phyloP scores from a whole-genome alignment of 1,140 invertebrate genomes.

The Nephila pilipes region DNA sequence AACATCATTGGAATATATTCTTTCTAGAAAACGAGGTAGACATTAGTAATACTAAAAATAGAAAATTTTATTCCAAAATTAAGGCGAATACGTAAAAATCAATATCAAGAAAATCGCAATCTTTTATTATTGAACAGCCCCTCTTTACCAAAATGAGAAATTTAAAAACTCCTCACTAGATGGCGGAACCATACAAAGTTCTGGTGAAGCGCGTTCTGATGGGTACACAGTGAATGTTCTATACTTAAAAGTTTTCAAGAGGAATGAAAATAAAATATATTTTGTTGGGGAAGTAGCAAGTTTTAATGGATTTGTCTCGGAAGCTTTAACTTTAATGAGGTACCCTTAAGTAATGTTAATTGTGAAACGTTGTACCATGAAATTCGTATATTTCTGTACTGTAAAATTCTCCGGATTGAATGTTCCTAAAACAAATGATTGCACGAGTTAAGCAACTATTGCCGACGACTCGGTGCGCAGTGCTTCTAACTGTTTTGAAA shows the following conservation, averaged over 20 bases:
- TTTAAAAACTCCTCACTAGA: constrained; percentile 53
- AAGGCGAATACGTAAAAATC: not conserved
- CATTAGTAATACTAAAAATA: too few relatives aligned
- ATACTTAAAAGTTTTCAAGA: constrained; percentile 32
- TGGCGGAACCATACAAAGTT: constrained; percentile 57
- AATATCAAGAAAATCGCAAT: not conserved
- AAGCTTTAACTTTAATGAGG: constrained; percentile 43
- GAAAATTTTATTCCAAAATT: too few relatives aligned
- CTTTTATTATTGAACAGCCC: not conserved
- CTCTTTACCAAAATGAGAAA: constrained; percentile 19
- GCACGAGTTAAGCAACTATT: too few relatives aligned
- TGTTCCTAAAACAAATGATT: too few relatives aligned
- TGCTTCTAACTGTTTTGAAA: too few relatives aligned
- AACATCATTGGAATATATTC: too few relatives aligned
- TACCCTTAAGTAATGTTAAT: constrained; percentile 49
- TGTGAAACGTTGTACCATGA: not conserved
- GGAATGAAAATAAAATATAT: constrained; percentile 44
- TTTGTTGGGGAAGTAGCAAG: not conserved
- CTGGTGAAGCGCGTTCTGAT: not conserved
- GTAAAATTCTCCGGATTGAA: not conserved
- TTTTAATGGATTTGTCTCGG: constrained; percentile 49
- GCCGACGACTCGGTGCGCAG: too few relatives aligned
- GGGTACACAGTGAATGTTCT: not conserved
- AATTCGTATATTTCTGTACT: not conserved
- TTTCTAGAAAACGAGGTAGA: too few relatives aligned